Evolutionary conservation across 1,140 invertebrate species (phyloP).

Genomic region (Papilio xuthus): DNA sequence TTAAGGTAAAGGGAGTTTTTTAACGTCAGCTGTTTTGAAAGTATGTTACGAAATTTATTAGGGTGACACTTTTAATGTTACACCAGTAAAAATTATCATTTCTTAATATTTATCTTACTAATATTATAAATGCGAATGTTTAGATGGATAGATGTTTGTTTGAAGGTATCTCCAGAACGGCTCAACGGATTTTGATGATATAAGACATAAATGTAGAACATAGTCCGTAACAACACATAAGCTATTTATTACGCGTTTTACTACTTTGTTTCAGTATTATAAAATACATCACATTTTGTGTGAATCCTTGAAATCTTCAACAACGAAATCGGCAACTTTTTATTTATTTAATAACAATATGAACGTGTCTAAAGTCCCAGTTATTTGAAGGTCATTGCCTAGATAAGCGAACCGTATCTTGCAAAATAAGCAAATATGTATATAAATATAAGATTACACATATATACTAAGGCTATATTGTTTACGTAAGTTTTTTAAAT

Average conservation of each 20-base stretch:
- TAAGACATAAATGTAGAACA: no score
- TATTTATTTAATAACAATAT: neutral
- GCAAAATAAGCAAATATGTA: constrained; percentile 12
- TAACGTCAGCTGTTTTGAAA: constrained; percentile 65
- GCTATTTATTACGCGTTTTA: no score
- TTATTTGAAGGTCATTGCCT: constrained; percentile 14
- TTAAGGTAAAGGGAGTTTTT: constrained; percentile 62
- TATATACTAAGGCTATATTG: neutral
- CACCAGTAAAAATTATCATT: no score
- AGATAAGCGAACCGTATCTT: constrained; percentile 2
- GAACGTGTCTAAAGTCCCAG: constrained; percentile 21
- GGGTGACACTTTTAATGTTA: constrained; percentile 41
- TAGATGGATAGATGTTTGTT: no score
- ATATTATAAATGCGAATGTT: no score
- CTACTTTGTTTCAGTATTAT: no score
- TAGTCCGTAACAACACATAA: no score
- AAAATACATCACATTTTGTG: neutral
- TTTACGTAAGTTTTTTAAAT: constrained; percentile 2
- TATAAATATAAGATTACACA: neutral
- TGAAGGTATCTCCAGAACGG: no score
- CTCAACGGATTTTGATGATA: no score
- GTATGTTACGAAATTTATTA: constrained; percentile 48
- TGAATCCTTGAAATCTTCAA: constrained; percentile 14
- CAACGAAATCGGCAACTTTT: constrained; percentile 8
- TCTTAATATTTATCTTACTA: no score